Evolutionary conservation across 1,140 invertebrate genomes (phyloP).

Genomic region (Glomeris maerens): DNA sequence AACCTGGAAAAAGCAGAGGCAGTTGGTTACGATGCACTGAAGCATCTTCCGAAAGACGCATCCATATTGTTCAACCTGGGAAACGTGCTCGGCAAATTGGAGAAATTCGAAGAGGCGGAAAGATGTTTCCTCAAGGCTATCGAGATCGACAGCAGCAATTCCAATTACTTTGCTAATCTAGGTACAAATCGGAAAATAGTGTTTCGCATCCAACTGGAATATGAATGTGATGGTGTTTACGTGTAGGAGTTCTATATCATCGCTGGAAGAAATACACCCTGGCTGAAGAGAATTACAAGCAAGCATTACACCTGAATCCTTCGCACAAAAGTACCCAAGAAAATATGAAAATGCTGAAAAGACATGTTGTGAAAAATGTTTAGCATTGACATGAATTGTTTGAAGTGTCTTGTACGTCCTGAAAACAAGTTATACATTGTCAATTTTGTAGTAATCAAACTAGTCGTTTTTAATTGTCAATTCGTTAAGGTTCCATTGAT

Average conservation of each 20-base stretch:
- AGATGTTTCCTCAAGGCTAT: slow-evolving; percentile 62
- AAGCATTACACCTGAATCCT: slow-evolving; percentile 57
- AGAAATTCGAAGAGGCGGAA: slow-evolving; percentile 61
- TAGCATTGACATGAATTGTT: no score
- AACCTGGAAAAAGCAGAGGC: slow-evolving; percentile 50
- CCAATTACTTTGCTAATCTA: slow-evolving; percentile 68
- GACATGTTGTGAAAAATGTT: no score
- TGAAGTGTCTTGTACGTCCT: no score
- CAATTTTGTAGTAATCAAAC: no score
- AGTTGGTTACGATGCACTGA: slow-evolving; percentile 49
- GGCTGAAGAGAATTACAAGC: slow-evolving; percentile 58
- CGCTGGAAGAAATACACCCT: slow-evolving; percentile 65
- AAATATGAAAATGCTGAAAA: slow-evolving; percentile 41
- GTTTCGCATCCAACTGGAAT: slow-evolving; percentile 4
- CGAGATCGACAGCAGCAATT: slow-evolving; percentile 45
- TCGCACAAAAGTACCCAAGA: slow-evolving; percentile 44
- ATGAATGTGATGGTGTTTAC: slow-evolving; percentile 14
- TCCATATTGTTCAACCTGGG: slow-evolving; percentile 71
- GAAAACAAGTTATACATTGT: no score
- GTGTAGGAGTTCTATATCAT: slow-evolving; percentile 79
- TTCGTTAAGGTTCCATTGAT: no score
- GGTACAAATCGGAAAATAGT: slow-evolving; percentile 36
- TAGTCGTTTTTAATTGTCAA: no score
- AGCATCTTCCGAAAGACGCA: slow-evolving; percentile 50
- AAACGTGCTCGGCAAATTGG: slow-evolving; percentile 71